These are phyloP conservation scores for Paramacrobiotus metropolitanus DNA, from an alignment of 1,140 invertebrate species.

Conservation along the genomic window DNA sequence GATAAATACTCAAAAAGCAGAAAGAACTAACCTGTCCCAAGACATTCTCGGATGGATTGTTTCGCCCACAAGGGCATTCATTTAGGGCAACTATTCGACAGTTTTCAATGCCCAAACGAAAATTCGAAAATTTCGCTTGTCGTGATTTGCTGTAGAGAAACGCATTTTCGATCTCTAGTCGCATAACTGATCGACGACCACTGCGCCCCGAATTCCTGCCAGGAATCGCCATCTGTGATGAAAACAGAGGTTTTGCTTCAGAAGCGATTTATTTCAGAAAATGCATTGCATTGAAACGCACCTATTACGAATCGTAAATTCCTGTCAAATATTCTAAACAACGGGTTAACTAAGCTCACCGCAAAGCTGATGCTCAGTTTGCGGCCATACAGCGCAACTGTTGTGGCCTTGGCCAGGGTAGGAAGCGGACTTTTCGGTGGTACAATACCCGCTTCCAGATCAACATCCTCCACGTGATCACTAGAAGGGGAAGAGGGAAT, in stretches of 20 bases:
- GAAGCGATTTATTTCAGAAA: no score
- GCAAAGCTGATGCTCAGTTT: background rate
- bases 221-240: no score
- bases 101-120: background rate
- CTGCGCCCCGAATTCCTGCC: no score
- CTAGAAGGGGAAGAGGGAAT: background rate
- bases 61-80: background rate
- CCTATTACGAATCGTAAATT: no score
- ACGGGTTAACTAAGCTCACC: no score
- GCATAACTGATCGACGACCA: background rate
- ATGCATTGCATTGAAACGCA: no score
- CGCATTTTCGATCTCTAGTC: background rate
- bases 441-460: background rate
- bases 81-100: background rate
- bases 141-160: background rate
- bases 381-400: background rate
- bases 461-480: background rate
- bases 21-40: background rate
- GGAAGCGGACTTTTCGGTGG: background rate
- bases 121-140: background rate
- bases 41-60: background rate
- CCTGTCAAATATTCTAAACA: no score
- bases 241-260: no score
- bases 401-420: background rate
- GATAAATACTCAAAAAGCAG: background rate